Base-by-base conservation (phyloP, 1,140 invertebrate genomes). In the Polypedilum pembai region DNA sequence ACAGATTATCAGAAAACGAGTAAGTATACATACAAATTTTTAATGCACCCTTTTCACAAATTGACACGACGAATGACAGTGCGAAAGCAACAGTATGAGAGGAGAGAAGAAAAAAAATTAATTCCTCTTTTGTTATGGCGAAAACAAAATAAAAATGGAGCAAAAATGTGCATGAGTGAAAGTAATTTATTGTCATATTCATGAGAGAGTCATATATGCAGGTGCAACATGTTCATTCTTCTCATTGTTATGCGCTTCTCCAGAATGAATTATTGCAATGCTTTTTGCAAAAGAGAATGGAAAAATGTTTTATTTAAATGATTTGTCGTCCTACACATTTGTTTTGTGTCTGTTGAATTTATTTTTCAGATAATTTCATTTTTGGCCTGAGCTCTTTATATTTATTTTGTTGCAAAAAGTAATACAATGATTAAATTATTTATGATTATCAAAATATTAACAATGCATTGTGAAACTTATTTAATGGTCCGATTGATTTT, bases 261-360 rank as follows among this genome's bases (percentile, higher is more conserved):
- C 65, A 69, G 7, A 7, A 21, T 69, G 65, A 69, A 56, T 15
- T 56, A 56, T 56, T n/a, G 45, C 12, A 12, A 56, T 56, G 45
- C 45, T n/a, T n/a, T 56, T 56, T 56, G 10, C 45, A n/a, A n/a
- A 56, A 56, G 12, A 56, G 12, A 56, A 56, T 56, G 45, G 45
- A 56, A 56, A 56, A 56, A 56, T 56, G 45, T n/a, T 33, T 20
- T n/a, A 66, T 66, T 8, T 18, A 69, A 18, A 69, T 56, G 65
- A 69, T 69, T 69, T 69, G 65, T 69, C 65, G 65, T 69, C 65
- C 65, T 21, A 69, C 20, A 69, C 20, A 69, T 33, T 33, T 33
- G 24, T 33, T 33, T 33, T 5, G 5, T 69, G 17, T 69, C 65
- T 69, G 65, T 20, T 69, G 17, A n/a, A 69, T 69, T 18, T 8